These are phyloP conservation scores for Cryptomyrus ogoouensis DNA, from an alignment of 2,113 vertebrate genomes.

Conservation along the genomic window DNA sequence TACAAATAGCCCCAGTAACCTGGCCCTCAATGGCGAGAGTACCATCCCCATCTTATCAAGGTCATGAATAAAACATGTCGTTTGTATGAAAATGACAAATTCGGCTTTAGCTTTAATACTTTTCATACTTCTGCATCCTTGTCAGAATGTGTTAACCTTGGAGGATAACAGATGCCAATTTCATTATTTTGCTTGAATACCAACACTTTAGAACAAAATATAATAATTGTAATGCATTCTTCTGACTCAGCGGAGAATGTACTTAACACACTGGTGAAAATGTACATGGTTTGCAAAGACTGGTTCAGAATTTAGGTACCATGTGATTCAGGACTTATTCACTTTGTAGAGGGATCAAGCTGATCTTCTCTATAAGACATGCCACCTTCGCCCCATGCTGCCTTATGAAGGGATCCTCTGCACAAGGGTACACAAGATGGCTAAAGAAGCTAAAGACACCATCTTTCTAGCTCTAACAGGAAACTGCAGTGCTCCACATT, in stretches of 20 bases:
- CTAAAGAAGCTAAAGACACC: not conserved
- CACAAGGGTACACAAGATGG: not conserved
- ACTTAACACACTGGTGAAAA: not conserved
- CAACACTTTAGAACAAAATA: not conserved
- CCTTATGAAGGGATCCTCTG: not conserved
- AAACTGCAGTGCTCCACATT: not conserved
- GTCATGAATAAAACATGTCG: not conserved
- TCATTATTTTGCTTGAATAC: no score
- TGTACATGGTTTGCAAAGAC: not conserved
- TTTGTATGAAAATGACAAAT: not conserved
- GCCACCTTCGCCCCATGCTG: not conserved
- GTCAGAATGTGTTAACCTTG: no score
- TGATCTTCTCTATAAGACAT: not conserved
- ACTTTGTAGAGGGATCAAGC: not conserved
- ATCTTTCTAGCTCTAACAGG: not conserved
- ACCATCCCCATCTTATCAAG: not conserved
- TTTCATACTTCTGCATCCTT: no score
- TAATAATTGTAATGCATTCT: not conserved
- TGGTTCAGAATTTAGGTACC: not conserved
- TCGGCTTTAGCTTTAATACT: no score
- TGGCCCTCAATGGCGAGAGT: not conserved
- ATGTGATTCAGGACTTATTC: not conserved
- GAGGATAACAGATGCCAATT: no score
- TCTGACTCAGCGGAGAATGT: no score
- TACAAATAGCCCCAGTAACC: not conserved